Base-by-base conservation (phyloP, 2,113 vertebrate genomes). In the Crotophaga sulcirostris region DNA sequence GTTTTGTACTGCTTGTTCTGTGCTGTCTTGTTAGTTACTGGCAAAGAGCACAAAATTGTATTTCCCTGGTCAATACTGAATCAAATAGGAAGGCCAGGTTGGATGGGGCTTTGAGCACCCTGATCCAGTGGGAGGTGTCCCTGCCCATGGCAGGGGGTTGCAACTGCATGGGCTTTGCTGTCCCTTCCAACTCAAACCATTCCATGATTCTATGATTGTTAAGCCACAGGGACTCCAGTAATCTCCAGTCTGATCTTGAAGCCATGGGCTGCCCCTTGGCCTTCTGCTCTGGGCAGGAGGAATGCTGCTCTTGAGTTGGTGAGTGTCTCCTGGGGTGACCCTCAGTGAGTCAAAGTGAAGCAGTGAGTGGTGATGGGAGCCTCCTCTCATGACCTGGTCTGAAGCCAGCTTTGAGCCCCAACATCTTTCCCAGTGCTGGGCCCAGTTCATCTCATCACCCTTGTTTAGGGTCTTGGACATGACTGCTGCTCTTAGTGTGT, bases 351-450 rank as follows among this genome's bases (percentile, higher is more conserved):
- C 15, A 23, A 40, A 66, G 44, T 5, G 26, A 29, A 58, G 70
- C 0, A 1, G 42, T 42, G 8, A 55, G 54, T 7, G 0, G 15
- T 0, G 2, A 45, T 1, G 2, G 52, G 33, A 85, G 24, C 36
- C 44, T 25, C 36, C 4, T 56, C 16, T 14, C 36, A 66, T 38
- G 6, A 25, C n/a, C 29, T 66, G n/a, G 9, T 25, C 66, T 44
- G 73, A 38, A 66, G 24, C 69, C 69, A 87, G 55, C 36, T 31
- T 36, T 20, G 7, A 92, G 64, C 58, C 29, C 16, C 1, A 3
- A 20, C 26, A 34, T 76, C 36, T 63, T 56, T 18, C 63, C 33
- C 42, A 31, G 63, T 51, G 49, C 44, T 59, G 52, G 59, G 16
- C 20, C n/a, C 17, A 8, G 19, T 66, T 79, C n/a, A 66, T 54